Evolutionary conservation across 1,140 invertebrate genomes (phyloP).

Genomic region (Mizuhopecten yessoensis): DNA sequence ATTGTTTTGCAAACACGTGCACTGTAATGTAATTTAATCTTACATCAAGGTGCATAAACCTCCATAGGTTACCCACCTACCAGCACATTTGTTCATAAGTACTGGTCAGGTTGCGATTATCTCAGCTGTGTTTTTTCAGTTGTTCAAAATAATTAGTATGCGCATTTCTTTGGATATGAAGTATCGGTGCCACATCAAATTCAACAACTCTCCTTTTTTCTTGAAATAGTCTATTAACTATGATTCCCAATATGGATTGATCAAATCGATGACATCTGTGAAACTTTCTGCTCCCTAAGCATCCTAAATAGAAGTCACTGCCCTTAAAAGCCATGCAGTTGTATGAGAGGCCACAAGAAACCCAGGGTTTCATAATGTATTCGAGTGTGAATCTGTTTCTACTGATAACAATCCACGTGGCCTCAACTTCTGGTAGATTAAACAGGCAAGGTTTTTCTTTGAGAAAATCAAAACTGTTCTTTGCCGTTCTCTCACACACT

Average conservation of each 20-base stretch:
- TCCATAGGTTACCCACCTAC: too few species aligned
- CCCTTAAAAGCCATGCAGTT: not conserved
- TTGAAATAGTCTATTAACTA: not conserved
- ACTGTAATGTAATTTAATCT: too few species aligned
- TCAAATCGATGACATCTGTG: conserved; percentile 7
- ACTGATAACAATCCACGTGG: not conserved
- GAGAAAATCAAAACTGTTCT: not conserved
- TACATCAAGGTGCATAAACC: too few species aligned
- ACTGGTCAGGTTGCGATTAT: not conserved
- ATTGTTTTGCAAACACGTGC: too few species aligned
- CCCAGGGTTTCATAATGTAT: not conserved
- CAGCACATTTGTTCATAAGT: not conserved
- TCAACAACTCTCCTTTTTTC: not conserved
- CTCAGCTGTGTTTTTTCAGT: not conserved
- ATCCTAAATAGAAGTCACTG: not conserved
- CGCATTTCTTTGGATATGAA: not conserved
- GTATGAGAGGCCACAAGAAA: not conserved
- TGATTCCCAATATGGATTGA: conserved; percentile 10
- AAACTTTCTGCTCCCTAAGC: not conserved
- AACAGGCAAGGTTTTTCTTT: not conserved
- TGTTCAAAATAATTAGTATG: not conserved
- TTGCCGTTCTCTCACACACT: not conserved
- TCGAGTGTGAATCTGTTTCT: not conserved
- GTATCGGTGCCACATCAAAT: conserved; percentile 8
- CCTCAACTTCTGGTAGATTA: not conserved